Percentiles rank a stretch among this genome's conserved stretches.
Evolutionary conservation across 2,113 vertebrate genomes (phyloP).

Genomic region (Gadus macrocephalus): DNA sequence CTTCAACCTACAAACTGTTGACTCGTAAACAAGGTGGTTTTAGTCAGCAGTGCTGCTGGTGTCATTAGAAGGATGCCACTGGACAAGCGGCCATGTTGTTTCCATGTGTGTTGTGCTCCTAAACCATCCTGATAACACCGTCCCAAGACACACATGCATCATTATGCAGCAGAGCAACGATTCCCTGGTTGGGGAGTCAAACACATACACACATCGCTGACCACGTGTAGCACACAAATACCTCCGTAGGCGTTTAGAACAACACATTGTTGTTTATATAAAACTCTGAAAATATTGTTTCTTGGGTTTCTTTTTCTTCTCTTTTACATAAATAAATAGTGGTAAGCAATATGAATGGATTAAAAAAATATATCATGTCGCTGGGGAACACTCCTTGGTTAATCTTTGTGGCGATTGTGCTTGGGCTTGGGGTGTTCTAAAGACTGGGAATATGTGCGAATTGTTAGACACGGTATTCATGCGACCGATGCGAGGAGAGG

Average conservation of each 20-base stretch:
- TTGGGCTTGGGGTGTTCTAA: conserved; percentile 44
- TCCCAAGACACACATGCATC: conserved; percentile 75
- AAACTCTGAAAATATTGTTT: conserved; percentile 59
- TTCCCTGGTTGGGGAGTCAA: conserved; percentile 53
- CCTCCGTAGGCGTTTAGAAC: conserved; percentile 49
- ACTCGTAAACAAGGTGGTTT: not conserved
- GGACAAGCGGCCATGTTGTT: conserved; percentile 18
- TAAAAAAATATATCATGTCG: conserved; percentile 67
- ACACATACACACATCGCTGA: conserved; percentile 58
- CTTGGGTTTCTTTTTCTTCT: too few relatives aligned
- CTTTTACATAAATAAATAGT: conserved; percentile 59
- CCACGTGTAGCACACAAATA: conserved; percentile 55
- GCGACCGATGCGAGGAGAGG: conserved; percentile 44
- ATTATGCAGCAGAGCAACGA: conserved; percentile 58
- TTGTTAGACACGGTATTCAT: conserved; percentile 45
- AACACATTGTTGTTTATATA: conserved; percentile 58
- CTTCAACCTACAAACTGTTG: not conserved
- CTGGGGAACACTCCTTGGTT: conserved; percentile 46
- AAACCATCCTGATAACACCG: conserved; percentile 80
- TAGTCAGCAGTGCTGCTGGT: not conserved
- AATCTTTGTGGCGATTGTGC: conserved; percentile 61
- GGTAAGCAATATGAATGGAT: conserved; percentile 58
- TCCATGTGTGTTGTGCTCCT: conserved; percentile 62
- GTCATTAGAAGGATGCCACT: not conserved
- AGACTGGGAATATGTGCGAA: too few relatives aligned